Conservation (phyloP, 2,888 invertebrate genomes). For the Marronus borbonicus region DNA sequence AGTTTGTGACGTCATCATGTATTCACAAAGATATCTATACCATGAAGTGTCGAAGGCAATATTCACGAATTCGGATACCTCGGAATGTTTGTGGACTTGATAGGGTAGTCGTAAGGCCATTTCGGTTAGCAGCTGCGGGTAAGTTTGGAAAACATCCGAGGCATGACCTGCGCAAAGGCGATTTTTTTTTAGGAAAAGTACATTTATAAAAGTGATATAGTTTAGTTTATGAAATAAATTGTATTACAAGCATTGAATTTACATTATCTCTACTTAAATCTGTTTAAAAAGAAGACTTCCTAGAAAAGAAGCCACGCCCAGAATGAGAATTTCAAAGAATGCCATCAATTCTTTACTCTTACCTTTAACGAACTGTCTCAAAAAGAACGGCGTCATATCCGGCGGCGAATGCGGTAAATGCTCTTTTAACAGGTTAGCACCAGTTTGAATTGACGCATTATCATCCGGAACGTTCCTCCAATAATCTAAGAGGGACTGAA, state of each 20-base stretch:
- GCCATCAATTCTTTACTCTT: conserved; percentile 11
- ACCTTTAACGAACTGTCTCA: conserved; percentile 91
- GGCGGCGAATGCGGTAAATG: conserved; percentile 87
- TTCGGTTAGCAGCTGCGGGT: conserved; percentile 95
- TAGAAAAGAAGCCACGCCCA: too few species aligned
- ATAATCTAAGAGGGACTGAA: conserved; percentile 82
- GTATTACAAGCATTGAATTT: too few species aligned
- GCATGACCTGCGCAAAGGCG: conserved; percentile 77
- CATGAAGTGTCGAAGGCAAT: conserved; percentile 76
- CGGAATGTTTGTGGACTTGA: conserved; percentile 89
- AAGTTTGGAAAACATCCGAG: conserved; percentile 93
- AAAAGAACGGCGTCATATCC: conserved; percentile 97
- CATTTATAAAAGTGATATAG: background rate
- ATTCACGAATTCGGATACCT: conserved; percentile 69
- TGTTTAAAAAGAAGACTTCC: too few species aligned
- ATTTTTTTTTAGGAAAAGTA: conserved; percentile 8
- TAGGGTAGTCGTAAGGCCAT: conserved; percentile 95
- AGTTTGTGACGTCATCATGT: conserved; percentile 96
- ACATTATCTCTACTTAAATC: too few species aligned
- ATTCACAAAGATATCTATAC: conserved; percentile 90
- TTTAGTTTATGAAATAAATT: too few species aligned
- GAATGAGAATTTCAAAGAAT: background rate
- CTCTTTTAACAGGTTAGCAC: conserved; percentile 85
- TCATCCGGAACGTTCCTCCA: conserved; percentile 76
- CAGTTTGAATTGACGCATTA: conserved; percentile 67